Conservation (phyloP, 2,888 invertebrate species). For the Drosophila recens region DNA sequence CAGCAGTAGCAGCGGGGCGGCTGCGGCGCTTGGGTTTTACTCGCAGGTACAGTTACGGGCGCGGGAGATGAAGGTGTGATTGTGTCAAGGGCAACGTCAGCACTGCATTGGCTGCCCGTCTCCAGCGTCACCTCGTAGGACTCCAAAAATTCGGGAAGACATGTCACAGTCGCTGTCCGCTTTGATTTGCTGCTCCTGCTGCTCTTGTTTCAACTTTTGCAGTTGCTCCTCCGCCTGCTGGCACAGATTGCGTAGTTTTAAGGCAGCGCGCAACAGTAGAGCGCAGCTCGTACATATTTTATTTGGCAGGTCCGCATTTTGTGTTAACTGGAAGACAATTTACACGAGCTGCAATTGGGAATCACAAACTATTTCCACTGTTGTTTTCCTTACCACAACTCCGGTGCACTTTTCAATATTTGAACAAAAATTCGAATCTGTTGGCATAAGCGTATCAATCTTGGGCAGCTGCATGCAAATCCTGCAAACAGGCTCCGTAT, state of each 20-base stretch:
- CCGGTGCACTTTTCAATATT: conserved; percentile 75
- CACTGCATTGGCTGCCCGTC: conserved; percentile 19
- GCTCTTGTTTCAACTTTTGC: conserved; percentile 11
- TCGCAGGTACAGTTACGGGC: neutral
- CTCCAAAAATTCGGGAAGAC: conserved; percentile 46
- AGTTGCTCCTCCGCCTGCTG: conserved; percentile 53
- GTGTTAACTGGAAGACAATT: conserved; percentile 53
- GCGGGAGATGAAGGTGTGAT: conserved; percentile 14
- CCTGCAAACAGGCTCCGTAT: conserved; percentile 62
- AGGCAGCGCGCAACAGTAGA: conserved; percentile 60
- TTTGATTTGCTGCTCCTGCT: conserved; percentile 14
- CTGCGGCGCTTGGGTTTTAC: conserved; percentile 10
- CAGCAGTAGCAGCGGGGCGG: neutral
- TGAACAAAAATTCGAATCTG: conserved; percentile 43
- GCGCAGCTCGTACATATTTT: conserved; percentile 73
- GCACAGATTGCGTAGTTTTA: conserved; percentile 63
- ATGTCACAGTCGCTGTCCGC: conserved; percentile 21
- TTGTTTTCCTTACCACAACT: conserved; percentile 60
- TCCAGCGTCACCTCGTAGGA: conserved; percentile 53
- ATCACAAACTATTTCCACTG: neutral
- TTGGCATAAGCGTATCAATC: conserved; percentile 53
- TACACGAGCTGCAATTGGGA: neutral
- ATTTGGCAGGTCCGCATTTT: conserved; percentile 50
- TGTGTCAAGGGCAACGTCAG: conserved; percentile 22
- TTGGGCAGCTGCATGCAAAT: conserved; percentile 70